Evolutionary conservation across 1,140 invertebrate species (phyloP).

Genomic region (Ips typographus): DNA sequence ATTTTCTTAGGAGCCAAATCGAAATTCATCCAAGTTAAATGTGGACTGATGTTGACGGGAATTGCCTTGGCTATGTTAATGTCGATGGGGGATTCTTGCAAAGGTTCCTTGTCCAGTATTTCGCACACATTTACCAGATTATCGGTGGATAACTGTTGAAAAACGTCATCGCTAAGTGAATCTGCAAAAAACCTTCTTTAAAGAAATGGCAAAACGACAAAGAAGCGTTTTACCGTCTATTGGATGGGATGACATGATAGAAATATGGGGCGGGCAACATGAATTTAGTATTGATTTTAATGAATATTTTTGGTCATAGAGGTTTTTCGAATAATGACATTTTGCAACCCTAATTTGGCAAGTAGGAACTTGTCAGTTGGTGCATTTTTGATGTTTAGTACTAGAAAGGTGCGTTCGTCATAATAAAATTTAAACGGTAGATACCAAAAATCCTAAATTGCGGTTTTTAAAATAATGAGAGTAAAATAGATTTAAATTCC

Average conservation of each 20-base stretch:
- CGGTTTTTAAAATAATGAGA: too few relatives aligned
- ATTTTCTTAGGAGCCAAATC: slow-evolving; percentile 59
- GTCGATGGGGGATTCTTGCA: slow-evolving; percentile 57
- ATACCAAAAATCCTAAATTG: too few relatives aligned
- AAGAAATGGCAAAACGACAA: neutral
- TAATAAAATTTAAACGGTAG: too few relatives aligned
- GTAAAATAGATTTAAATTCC: too few relatives aligned
- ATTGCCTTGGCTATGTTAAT: slow-evolving; percentile 56
- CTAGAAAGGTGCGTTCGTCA: too few relatives aligned
- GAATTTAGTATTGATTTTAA: too few relatives aligned
- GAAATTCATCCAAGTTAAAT: slow-evolving; percentile 58
- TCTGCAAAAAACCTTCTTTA: neutral
- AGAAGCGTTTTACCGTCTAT: neutral
- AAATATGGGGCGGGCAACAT: neutral
- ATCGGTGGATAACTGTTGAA: slow-evolving; percentile 1
- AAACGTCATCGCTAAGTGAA: neutral
- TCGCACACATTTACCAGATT: slow-evolving; percentile 15
- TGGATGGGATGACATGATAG: slow-evolving; percentile 9
- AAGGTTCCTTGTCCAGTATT: slow-evolving; percentile 21
- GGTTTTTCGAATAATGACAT: too few relatives aligned
- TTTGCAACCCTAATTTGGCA: too few relatives aligned
- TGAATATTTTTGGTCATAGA: too few relatives aligned
- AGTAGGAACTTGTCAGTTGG: too few relatives aligned
- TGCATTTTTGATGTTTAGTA: too few relatives aligned
- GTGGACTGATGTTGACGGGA: slow-evolving; percentile 51